A percentile compares a stretch with the other conserved stretches of the same genome.
phyloP scores from a whole-genome alignment of 2,888 invertebrate species.

The Tyria jacobaeae region DNA sequence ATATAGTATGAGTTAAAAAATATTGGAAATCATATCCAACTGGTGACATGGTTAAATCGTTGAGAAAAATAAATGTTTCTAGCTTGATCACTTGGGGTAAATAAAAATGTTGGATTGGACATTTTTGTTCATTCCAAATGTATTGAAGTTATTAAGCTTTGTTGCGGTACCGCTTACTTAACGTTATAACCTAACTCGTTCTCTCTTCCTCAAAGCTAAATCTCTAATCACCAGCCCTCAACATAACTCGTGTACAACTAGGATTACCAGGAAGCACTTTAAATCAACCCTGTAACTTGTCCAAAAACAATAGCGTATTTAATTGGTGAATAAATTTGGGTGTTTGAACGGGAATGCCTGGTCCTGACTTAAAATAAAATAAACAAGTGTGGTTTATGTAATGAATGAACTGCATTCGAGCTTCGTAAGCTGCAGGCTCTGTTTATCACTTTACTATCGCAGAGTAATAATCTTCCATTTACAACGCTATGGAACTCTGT shows the following conservation, averaged over 20 bases:
- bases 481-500: no score
- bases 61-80: conserved; percentile 34
- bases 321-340: not conserved
- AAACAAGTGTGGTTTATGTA: no score
- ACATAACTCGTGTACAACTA: not conserved
- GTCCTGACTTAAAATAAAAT: not conserved
- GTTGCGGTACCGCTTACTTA: no score
- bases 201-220: not conserved
- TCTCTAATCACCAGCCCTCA: not conserved
- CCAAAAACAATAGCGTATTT: not conserved
- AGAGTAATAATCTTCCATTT: no score
- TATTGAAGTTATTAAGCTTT: no score
- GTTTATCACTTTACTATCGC: no score
- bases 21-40: conserved; percentile 61
- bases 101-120: not conserved
- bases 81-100: not conserved
- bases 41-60: conserved; percentile 32
- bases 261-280: not conserved
- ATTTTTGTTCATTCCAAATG: no score
- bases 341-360: not conserved
- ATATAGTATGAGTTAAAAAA: conserved; percentile 74
- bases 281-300: not conserved
- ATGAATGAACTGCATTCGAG: no score
- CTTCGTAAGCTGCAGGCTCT: no score
- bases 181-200: not conserved